Conservation (phyloP, 1,140 invertebrate genomes). For the Drosophila sproati region DNA sequence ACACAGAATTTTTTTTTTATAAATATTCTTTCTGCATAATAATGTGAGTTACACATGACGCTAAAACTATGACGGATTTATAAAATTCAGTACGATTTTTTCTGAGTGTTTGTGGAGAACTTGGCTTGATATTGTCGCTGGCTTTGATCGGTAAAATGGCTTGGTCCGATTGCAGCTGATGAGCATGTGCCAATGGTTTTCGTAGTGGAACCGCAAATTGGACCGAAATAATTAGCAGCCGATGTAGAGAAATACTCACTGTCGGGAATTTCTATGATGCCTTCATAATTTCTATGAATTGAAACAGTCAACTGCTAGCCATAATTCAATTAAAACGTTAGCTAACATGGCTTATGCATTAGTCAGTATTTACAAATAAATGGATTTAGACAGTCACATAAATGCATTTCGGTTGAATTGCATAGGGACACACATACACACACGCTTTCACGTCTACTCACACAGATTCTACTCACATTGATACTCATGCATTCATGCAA, state of each 20-base stretch:
- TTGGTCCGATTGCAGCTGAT: slow-evolving; percentile 23
- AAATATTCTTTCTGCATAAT: too few species aligned
- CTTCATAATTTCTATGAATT: not conserved
- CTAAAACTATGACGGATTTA: too few species aligned
- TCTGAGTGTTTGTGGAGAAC: not conserved
- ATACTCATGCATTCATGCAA: slow-evolving; percentile 30
- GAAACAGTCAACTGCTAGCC: not conserved
- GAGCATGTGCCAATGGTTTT: slow-evolving; percentile 69
- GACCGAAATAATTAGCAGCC: slow-evolving; percentile 52
- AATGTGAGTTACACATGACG: too few species aligned
- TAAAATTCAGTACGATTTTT: too few species aligned
- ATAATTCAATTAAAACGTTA: slow-evolving; percentile 20
- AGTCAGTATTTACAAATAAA: slow-evolving; percentile 41
- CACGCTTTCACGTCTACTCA: slow-evolving; percentile 4
- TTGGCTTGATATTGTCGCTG: slow-evolving; percentile 28
- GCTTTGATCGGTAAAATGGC: slow-evolving; percentile 44
- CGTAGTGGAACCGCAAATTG: slow-evolving; percentile 80
- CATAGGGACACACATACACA: slow-evolving; percentile 6
- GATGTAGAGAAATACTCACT: slow-evolving; percentile 1
- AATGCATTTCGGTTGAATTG: slow-evolving; percentile 37
- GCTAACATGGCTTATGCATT: slow-evolving; percentile 64
- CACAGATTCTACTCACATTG: not conserved
- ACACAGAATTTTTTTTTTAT: too few species aligned
- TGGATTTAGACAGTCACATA: slow-evolving; percentile 53
- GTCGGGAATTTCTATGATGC: not conserved